A percentile compares a stretch with the other conserved stretches of the same genome.
Conservation (phyloP, 2,113 vertebrate genomes). For the Verasper variegatus region DNA sequence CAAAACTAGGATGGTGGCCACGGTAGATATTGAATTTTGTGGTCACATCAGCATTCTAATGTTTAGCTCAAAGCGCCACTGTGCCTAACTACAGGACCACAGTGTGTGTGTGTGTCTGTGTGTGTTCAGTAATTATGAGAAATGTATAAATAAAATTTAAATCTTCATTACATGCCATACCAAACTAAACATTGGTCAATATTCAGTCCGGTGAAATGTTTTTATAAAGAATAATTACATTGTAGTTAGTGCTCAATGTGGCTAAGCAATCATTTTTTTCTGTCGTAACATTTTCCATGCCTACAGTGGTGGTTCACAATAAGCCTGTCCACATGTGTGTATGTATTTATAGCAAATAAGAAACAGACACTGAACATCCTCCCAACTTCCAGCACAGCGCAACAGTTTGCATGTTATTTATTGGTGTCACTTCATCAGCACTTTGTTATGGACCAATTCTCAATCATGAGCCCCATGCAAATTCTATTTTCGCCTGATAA, state of each 20-base stretch:
- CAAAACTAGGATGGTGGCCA: background rate
- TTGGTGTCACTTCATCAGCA: slow-evolving; percentile 45
- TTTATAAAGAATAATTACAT: too few relatives aligned
- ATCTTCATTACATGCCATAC: too few relatives aligned
- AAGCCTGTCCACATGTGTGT: background rate
- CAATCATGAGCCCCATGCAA: slow-evolving; percentile 45
- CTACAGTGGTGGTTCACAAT: slow-evolving; percentile 1
- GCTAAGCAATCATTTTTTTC: background rate
- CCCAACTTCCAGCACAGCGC: slow-evolving; percentile 5
- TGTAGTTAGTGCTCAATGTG: background rate
- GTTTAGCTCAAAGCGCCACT: too few relatives aligned
- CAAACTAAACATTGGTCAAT: too few relatives aligned
- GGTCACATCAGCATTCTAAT: too few relatives aligned
- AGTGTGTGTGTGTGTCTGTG: background rate
- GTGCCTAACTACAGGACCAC: too few relatives aligned
- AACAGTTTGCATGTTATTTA: background rate
- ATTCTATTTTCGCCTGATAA: slow-evolving; percentile 65
- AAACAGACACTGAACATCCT: slow-evolving; percentile 28
- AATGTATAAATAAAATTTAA: too few relatives aligned
- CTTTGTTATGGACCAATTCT: slow-evolving; percentile 24
- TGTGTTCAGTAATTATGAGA: too few relatives aligned
- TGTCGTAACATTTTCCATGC: background rate
- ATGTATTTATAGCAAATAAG: slow-evolving; percentile 23
- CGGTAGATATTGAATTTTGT: background rate
- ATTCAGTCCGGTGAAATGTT: too few relatives aligned